phyloP scores from a whole-genome alignment of 2,888 invertebrate genomes.

The Acleris laterana region DNA sequence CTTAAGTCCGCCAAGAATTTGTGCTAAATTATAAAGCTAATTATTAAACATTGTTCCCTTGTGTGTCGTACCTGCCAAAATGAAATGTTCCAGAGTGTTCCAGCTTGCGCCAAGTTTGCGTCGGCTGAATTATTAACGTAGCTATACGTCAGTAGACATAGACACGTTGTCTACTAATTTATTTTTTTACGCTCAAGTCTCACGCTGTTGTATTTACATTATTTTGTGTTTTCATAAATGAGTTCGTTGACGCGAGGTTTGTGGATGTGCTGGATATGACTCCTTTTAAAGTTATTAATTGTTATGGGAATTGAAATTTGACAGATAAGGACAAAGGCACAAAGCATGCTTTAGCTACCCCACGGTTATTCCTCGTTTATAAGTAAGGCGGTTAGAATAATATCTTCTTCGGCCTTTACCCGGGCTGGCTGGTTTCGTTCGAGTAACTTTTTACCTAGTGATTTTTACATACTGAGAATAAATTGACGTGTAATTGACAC shows the following conservation, averaged over 20 bases:
- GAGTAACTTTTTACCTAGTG: neutral
- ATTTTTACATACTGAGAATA: neutral
- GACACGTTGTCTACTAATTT: slow-evolving; percentile 51
- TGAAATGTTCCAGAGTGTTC: slow-evolving; percentile 60
- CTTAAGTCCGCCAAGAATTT: slow-evolving; percentile 68
- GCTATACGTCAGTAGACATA: slow-evolving; percentile 45
- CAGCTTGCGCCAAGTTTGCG: slow-evolving; percentile 44
- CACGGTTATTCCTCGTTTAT: too few relatives aligned
- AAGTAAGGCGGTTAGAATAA: too few relatives aligned
- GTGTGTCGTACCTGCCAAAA: slow-evolving; percentile 71
- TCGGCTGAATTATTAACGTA: slow-evolving; percentile 58
- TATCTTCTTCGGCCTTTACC: too few relatives aligned
- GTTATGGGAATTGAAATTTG: too few relatives aligned
- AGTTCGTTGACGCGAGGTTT: slow-evolving; percentile 2
- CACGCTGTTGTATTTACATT: slow-evolving; percentile 4
- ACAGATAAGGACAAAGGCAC: too few relatives aligned
- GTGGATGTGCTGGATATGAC: neutral
- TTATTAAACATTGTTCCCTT: slow-evolving; percentile 76
- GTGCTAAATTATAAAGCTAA: slow-evolving; percentile 78
- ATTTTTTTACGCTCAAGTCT: slow-evolving; percentile 40
- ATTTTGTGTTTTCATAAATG: slow-evolving; percentile 1
- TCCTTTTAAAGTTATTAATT: too few relatives aligned
- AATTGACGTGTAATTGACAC: neutral
- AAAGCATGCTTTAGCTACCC: too few relatives aligned
- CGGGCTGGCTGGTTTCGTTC: too few relatives aligned